Base-by-base conservation (phyloP, 2,113 vertebrate genomes). In the Alethe diademata region DNA sequence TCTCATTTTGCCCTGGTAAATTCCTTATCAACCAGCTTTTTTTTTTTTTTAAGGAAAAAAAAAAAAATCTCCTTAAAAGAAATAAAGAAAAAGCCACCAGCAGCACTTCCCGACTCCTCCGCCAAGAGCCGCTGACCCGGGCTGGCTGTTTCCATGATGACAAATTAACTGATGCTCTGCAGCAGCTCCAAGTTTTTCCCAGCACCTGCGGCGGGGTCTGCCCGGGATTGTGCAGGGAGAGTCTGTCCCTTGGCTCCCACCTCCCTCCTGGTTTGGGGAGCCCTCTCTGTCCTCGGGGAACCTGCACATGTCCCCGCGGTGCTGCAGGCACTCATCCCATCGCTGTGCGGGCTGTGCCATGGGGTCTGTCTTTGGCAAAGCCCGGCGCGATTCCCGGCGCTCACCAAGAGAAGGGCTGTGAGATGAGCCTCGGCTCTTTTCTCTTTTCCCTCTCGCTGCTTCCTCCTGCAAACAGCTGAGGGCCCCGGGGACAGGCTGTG, bases 11-110 rank as follows among this genome's bases (percentile, higher is more conserved):
- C 57, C 91, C 86, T 60, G 69, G 57, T 87, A 96, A 95, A 92
- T 87, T 95, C 86, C 78, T 93, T 95, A 95, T 95, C 92, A 89
- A 81, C 61, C 91, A 92, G 80, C 65, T 88, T 82, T 45, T 89
- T 54, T 43, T 22, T 60, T 43, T 45, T 64, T 43, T 20, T 29
- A 48, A 24, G 47, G 14, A 20, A 33, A 47, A 75, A 86, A 48
- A 82, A 88, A 88, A 94, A 89, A 89, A 92, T 72, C 66, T 70
- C 61, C 66, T 85, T 92, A 79, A 82, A 93, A 95, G 13, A 92
- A 94, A 58, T 15, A 26, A 35, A 35, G 4, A 15, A 31, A 19
- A 9, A 17, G 12, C 48, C 67, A 71, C 1, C 57, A 3, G 43
- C 45, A 53, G 78, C 71, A 36, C 58, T 78, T 47, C 23, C 62